phyloP scores from a whole-genome alignment of 2,888 invertebrate genomes.

The Pharmacophagus antenor region DNA sequence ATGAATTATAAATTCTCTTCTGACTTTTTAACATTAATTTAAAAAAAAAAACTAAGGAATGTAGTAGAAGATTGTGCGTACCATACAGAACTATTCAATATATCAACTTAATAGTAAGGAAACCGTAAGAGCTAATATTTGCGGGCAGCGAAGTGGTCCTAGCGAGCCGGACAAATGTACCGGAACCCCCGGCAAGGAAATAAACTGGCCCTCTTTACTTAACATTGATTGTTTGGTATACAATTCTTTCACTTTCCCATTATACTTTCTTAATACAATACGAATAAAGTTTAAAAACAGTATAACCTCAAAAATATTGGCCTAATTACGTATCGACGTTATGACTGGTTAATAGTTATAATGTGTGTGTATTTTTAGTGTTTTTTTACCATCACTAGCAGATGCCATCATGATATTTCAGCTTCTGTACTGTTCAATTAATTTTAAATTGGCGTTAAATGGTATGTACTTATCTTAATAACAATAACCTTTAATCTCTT shows the following conservation, averaged over 20 bases:
- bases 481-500: too few species aligned
- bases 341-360: too few species aligned
- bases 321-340: too few species aligned
- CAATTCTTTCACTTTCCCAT: background rate
- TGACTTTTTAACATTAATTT: background rate
- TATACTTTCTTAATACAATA: background rate
- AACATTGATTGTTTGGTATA: conserved; percentile 7
- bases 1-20: background rate
- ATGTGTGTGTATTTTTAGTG: too few species aligned
- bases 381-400: too few species aligned
- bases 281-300: background rate
- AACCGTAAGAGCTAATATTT: conserved; percentile 59
- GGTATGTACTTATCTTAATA: too few species aligned
- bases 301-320: too few species aligned
- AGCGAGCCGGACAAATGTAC: conserved; percentile 45
- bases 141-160: conserved; percentile 43
- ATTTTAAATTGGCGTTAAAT: too few species aligned
- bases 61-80: background rate
- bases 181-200: conserved; percentile 47
- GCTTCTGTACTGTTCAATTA: too few species aligned
- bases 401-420: too few species aligned
- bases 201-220: conserved; percentile 18
- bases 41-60: background rate
- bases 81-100: background rate
- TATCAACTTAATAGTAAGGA: conserved; percentile 24